Percentiles rank a stretch among this genome's conserved stretches.
Evolutionary conservation across 2,888 invertebrate species (phyloP).

Genomic region (Drosophila imparisetae): DNA sequence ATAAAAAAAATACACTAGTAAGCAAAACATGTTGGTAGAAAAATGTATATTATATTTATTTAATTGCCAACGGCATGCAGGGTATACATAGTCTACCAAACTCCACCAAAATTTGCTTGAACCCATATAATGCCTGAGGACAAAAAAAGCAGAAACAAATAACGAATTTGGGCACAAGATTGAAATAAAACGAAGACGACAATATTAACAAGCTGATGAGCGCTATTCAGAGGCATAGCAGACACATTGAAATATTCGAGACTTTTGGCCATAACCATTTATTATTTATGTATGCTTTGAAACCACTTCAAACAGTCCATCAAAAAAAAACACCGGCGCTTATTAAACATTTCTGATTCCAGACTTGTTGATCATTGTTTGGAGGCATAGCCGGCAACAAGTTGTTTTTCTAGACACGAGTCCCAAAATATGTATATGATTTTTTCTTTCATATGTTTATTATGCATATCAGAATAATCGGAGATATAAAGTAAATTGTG

Average conservation of each 20-base stretch:
- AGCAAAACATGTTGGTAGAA: background rate
- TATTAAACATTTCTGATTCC: constrained; percentile 51
- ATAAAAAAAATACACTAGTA: constrained; percentile 8
- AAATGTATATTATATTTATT: background rate
- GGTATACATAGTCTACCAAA: background rate
- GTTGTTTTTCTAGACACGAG: constrained; percentile 70
- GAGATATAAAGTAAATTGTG: constrained; percentile 38
- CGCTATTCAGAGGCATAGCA: constrained; percentile 47
- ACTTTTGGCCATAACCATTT: constrained; percentile 33
- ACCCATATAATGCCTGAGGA: constrained; percentile 39
- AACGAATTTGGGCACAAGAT: constrained; percentile 22
- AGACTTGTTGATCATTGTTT: constrained; percentile 47
- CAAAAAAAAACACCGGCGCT: constrained; percentile 29
- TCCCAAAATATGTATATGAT: constrained; percentile 25
- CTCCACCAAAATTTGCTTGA: constrained; percentile 1
- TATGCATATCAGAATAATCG: constrained; percentile 5
- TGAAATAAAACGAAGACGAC: constrained; percentile 33
- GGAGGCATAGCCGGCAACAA: constrained; percentile 28
- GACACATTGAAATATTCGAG: constrained; percentile 29
- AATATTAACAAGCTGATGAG: constrained; percentile 56
- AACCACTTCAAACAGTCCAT: constrained; percentile 40
- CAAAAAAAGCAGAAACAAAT: constrained; percentile 26
- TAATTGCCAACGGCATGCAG: background rate
- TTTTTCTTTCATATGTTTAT: constrained; percentile 28
- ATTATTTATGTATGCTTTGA: constrained; percentile 27